Conservation (phyloP, 2,113 vertebrate genomes). For the Gadus macrocephalus region DNA sequence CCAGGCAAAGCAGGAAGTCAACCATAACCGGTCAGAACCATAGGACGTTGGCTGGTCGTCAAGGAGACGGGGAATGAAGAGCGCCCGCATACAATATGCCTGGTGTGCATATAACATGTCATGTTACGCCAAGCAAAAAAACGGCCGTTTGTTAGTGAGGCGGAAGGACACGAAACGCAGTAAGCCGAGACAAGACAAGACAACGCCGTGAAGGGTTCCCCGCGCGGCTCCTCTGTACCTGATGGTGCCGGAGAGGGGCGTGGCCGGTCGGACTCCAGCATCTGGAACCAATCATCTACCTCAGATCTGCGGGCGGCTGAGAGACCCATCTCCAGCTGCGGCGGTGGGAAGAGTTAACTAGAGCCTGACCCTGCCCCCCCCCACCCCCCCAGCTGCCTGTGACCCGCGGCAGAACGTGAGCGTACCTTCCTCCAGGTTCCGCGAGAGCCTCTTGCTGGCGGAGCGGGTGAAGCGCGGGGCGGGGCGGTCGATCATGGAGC, state of each 20-base stretch:
- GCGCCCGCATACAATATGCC: neutral
- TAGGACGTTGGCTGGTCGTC: neutral
- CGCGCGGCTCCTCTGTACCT: constrained; percentile 55
- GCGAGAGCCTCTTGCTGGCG: constrained; percentile 88
- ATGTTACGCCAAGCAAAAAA: constrained; percentile 10
- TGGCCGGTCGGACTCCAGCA: constrained; percentile 42
- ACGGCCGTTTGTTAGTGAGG: constrained; percentile 11
- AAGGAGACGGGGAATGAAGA: constrained; percentile 19
- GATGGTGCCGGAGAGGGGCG: constrained; percentile 12
- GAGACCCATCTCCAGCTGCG: constrained; percentile 56
- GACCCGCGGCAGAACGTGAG: constrained; percentile 5
- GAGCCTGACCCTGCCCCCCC: neutral
- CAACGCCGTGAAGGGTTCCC: constrained; percentile 8
- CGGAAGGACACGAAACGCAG: neutral
- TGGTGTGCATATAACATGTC: too few species aligned
- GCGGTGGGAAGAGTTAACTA: constrained; percentile 28
- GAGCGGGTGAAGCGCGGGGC: constrained; percentile 89
- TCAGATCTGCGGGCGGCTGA: constrained; percentile 43
- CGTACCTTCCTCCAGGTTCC: constrained; percentile 88
- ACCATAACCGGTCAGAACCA: neutral
- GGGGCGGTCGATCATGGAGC: constrained; percentile 85
- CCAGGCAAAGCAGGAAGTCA: constrained; percentile 22
- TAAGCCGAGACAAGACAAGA: constrained; percentile 15
- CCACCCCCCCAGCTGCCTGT: too few species aligned
- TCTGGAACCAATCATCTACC: constrained; percentile 60